Evolutionary conservation across 2,888 invertebrate species (phyloP), one percentile per base, ranked within the genome.

Genomic region (Tetranychus piercei): DNA sequence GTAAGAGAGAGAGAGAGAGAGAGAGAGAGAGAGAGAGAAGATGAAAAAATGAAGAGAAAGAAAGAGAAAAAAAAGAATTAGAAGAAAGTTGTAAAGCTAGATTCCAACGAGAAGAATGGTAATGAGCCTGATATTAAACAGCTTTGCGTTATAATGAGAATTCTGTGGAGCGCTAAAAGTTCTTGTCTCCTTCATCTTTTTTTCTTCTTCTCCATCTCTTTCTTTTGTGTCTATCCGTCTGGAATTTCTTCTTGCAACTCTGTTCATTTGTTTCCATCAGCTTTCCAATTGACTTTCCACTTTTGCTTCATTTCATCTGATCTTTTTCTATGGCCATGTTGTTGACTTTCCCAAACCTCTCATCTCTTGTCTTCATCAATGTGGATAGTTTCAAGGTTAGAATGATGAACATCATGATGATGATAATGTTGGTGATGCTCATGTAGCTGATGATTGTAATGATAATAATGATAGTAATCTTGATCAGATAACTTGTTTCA

Each of bases 1-100:
- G 45, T 8, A 20, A 72, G 43, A 4, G 72, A 72, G 72, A 72
- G 34, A 71, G 71, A 71, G 71, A 71, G 71, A 69, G 70, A 69
- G 70, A 69, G 70, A n/a, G n/a, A n/a, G n/a, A n/a, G n/a, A n/a
- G n/a, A n/a, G 34, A 34, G 34, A 34, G 34, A 34, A 34, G 34
- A 34, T 34, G 66, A 65, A 65, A 65, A 20, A 65, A 20, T 20
- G 66, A 65, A 65, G 65, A 65, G 65, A 65, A 22, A 2, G 69
- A 23, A 22, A 20, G 69, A 69, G 22, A 72, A 72, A 72, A 65
- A 55, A 55, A 55, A 55, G 55, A 55, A 55, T 55, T 15, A 55
- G 15, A 55, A 55, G 55, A 55, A 55, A 55, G 55, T 55, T 55
- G 55, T 3, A 15, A 9, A 55, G 55, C 55, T 15, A 55, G 55